Evolutionary conservation across 2,888 invertebrate genomes (phyloP).

Genomic region (Monopis laevigella): DNA sequence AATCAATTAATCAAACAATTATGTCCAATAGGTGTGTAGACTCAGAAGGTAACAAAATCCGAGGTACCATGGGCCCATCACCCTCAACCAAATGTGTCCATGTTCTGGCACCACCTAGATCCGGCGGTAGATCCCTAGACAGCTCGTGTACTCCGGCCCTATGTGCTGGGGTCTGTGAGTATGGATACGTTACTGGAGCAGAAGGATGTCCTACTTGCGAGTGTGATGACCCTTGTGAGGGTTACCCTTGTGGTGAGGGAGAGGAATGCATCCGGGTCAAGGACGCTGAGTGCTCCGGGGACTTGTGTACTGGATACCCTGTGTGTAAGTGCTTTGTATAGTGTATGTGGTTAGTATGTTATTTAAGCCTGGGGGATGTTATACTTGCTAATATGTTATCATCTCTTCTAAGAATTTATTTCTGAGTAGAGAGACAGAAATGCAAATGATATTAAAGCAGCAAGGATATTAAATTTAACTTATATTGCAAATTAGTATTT

Average conservation of each 20-base stretch:
- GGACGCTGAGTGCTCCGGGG: constrained; percentile 71
- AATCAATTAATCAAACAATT: no score
- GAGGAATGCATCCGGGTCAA: constrained; percentile 80
- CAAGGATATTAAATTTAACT: no score
- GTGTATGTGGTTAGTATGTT: no score
- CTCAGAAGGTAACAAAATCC: constrained; percentile 77
- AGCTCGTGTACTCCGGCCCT: constrained; percentile 72
- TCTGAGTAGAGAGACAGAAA: no score
- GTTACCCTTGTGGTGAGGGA: constrained; percentile 74
- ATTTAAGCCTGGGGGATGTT: no score
- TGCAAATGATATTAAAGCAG: no score
- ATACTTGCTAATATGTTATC: no score
- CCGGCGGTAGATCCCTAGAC: constrained; percentile 60
- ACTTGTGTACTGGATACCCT: constrained; percentile 78
- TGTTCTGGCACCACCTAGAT: constrained; percentile 37
- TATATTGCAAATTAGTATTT: no score
- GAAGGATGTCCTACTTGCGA: constrained; percentile 85
- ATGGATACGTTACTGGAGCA: constrained; percentile 76
- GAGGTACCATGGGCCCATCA: constrained; percentile 82
- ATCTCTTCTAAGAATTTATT: no score
- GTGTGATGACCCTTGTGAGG: constrained; percentile 86
- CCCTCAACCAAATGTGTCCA: constrained; percentile 72
- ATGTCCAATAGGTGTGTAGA: constrained; percentile 74
- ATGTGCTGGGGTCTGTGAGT: constrained; percentile 86
- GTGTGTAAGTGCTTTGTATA: constrained; percentile 73